A percentile compares a stretch with the other conserved stretches of the same genome.
phyloP scores from a whole-genome alignment of 2,888 invertebrate species.

The Troides aeacus region DNA sequence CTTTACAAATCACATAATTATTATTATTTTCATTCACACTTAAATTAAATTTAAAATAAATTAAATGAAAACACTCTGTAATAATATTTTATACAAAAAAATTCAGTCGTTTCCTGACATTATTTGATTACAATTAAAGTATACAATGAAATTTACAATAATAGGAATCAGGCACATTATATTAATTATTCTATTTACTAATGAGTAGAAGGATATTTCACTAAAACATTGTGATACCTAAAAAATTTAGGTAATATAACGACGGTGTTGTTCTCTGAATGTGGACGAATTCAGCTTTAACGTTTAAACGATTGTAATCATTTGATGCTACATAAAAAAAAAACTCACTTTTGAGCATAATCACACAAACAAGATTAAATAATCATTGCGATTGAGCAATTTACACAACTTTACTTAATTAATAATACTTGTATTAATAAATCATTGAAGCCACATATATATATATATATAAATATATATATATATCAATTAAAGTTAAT shows the following conservation, averaged over 20 bases:
- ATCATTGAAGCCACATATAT: constrained; percentile 51
- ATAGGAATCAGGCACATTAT: constrained; percentile 79
- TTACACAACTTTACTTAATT: constrained; percentile 48
- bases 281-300: constrained; percentile 64
- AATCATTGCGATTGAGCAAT: constrained; percentile 72
- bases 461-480: constrained; percentile 2
- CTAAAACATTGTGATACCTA: constrained; percentile 48
- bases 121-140: constrained; percentile 74
- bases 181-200: constrained; percentile 57
- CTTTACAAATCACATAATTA: constrained; percentile 78
- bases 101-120: constrained; percentile 77
- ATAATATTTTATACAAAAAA: constrained; percentile 75
- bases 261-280: constrained; percentile 31
- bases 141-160: constrained; percentile 76
- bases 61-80: constrained; percentile 74
- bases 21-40: constrained; percentile 77
- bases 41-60: constrained; percentile 76
- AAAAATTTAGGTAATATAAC: constrained; percentile 33
- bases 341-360: constrained; percentile 74
- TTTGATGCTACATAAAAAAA: constrained; percentile 62
- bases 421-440: constrained; percentile 51
- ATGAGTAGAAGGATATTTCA: constrained; percentile 53
- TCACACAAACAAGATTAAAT: constrained; percentile 57
- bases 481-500: constrained; percentile 49
- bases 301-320: constrained; percentile 51